These are phyloP conservation scores for Acrobasis consociella DNA, from an alignment of 2,888 invertebrate species.

Conservation along the genomic window DNA sequence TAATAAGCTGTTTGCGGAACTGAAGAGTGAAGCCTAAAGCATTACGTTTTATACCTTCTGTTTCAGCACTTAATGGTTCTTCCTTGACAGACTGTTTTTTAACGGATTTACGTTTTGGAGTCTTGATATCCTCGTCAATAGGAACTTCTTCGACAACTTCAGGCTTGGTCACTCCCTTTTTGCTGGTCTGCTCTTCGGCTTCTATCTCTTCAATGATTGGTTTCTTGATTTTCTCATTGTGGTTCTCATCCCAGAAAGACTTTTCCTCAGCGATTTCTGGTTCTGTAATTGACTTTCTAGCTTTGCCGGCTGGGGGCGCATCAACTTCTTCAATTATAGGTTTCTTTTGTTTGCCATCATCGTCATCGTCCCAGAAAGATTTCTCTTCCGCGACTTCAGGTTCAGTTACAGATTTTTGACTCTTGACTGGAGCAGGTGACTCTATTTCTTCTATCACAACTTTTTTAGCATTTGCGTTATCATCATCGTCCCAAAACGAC, in stretches of 20 bases:
- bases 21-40: slow-evolving; percentile 67
- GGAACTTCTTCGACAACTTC: slow-evolving; percentile 64
- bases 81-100: slow-evolving; percentile 66
- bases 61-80: slow-evolving; percentile 77
- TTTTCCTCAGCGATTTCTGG: slow-evolving; percentile 61
- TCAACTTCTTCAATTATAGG: slow-evolving; percentile 50
- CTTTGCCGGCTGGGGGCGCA: slow-evolving; percentile 43
- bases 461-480: slow-evolving; percentile 41
- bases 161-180: slow-evolving; percentile 60
- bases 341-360: slow-evolving; percentile 42
- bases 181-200: slow-evolving; percentile 52
- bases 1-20: slow-evolving; percentile 70
- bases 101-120: slow-evolving; percentile 71
- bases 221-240: slow-evolving; percentile 58
- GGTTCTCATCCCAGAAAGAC: slow-evolving; percentile 70
- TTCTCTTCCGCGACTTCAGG: slow-evolving; percentile 57
- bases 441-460: slow-evolving; percentile 44
- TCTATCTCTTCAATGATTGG: slow-evolving; percentile 56
- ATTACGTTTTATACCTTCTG: slow-evolving; percentile 72
- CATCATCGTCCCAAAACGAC: slow-evolving; percentile 43
- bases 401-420: slow-evolving; percentile 54
- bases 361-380: slow-evolving; percentile 62
- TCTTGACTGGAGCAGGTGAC: slow-evolving; percentile 41
- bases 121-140: slow-evolving; percentile 60
- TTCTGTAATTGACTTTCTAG: slow-evolving; percentile 55